phyloP scores from a whole-genome alignment of 2,888 invertebrate species.

The Parelbella ahira region DNA sequence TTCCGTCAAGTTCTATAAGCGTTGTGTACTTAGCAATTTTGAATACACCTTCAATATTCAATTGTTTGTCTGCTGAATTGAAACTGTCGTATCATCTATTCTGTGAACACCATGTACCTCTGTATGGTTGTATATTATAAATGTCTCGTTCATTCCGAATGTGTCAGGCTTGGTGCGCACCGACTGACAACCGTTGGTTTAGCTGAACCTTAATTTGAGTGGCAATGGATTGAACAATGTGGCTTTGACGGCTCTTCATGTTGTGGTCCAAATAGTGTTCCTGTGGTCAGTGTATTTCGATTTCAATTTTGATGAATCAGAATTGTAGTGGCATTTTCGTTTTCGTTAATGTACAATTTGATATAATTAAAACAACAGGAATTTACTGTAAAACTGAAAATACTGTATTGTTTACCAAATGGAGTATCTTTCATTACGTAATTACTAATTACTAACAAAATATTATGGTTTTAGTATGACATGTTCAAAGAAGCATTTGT shows the following conservation, averaged over 20 bases:
- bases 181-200: constrained; percentile 20
- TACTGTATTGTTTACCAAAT: too few species aligned
- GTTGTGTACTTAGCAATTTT: too few species aligned
- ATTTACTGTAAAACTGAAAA: too few species aligned
- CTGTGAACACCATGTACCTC: constrained; percentile 1
- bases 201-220: constrained; percentile 25
- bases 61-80: too few species aligned
- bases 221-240: constrained; percentile 24
- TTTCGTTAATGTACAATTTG: constrained; percentile 20
- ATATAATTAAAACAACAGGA: too few species aligned
- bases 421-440: too few species aligned
- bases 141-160: constrained; percentile 27
- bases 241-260: constrained; percentile 21
- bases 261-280: constrained; percentile 18
- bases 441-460: too few species aligned
- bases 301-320: constrained; percentile 16
- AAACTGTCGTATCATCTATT: background rate
- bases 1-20: too few species aligned
- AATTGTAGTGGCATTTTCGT: constrained; percentile 19
- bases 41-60: too few species aligned
- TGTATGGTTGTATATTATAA: constrained; percentile 8
- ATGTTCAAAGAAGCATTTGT: too few species aligned
- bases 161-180: constrained; percentile 25
- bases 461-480: too few species aligned
- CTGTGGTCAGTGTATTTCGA: constrained; percentile 14